Base-by-base conservation (phyloP, 2,113 vertebrate species). In the Aegotheles bennettii region DNA sequence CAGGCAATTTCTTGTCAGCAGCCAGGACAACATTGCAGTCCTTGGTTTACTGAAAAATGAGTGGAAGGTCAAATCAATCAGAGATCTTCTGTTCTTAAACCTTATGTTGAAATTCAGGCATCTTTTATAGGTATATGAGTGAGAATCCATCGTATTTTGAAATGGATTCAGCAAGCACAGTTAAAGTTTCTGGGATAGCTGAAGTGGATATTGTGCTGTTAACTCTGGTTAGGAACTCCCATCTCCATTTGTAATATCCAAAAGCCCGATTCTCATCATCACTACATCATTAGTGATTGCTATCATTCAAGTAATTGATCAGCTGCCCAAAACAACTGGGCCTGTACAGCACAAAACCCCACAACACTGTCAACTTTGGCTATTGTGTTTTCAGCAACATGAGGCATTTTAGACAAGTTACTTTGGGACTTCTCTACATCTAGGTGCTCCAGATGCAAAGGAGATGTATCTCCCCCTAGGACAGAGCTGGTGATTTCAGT, bases 391-490 rank as follows among this genome's bases (percentile, higher is more conserved):
- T 65, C 51, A 59, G 68, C 77, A 64, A 31, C 43, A 38, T 18
- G 4, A 24, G 14, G 16, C 19, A 50, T 50, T 50, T 64, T 29
- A 71, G 57, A 28, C 35, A 56, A 47, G 50, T 25, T 10, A 2
- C 18, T 36, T 45, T 13, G 33, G 51, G 47, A 14, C 43, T 68
- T 59, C 65, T 82, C 29, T 21, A 3, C 5, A 28, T 7, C 35
- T 29, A 77, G n/a, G 25, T 47, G 21, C 25, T 69, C 31, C 9
- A 2, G 16, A 23, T 2, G 18, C 57, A 16, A 13, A 21, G 42
- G 11, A 87, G 48, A 12, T 29, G 3, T 0, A 4, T 4, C 51
- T 43, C 20, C 35, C 24, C 61, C 65, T 0, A 6, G 23, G 68
- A 78, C 53, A 82, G 26, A 48, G 53, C 10, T 36, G 6, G 8